Percentiles rank a stretch among this genome's conserved stretches.
Conservation (phyloP, 1,140 invertebrate genomes). For the Rhopalosiphum padi region DNA sequence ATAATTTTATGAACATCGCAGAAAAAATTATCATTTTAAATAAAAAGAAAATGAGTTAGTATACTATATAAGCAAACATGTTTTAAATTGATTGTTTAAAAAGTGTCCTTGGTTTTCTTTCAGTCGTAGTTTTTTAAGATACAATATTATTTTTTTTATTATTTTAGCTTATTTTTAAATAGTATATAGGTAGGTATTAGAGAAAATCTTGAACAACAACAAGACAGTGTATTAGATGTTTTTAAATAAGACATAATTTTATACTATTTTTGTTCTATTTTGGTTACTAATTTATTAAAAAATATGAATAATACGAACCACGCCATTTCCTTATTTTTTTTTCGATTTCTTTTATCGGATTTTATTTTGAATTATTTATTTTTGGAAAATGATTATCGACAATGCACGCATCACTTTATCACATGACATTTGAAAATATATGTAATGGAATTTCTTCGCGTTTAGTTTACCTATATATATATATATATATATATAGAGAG, state of each 20-base stretch:
- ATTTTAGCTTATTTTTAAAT: background rate
- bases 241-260: background rate
- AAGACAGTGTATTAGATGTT: background rate
- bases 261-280: background rate
- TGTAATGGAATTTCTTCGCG: background rate
- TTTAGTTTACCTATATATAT: background rate
- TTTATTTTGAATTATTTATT: background rate
- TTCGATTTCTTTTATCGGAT: background rate
- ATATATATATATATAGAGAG: no score
- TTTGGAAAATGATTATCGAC: background rate
- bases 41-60: background rate
- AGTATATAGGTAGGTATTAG: background rate
- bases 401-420: no score
- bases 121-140: background rate
- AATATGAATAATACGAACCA: background rate
- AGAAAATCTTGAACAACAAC: background rate
- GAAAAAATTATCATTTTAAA: background rate
- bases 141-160: background rate
- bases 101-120: background rate
- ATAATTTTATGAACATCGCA: background rate
- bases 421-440: background rate
- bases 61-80: background rate
- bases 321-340: background rate
- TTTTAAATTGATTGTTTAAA: background rate
- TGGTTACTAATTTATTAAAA: background rate